A percentile compares a stretch with the other conserved stretches of the same genome.
Conservation (phyloP, 2,113 vertebrate species). For the Regulus satrapa region DNA sequence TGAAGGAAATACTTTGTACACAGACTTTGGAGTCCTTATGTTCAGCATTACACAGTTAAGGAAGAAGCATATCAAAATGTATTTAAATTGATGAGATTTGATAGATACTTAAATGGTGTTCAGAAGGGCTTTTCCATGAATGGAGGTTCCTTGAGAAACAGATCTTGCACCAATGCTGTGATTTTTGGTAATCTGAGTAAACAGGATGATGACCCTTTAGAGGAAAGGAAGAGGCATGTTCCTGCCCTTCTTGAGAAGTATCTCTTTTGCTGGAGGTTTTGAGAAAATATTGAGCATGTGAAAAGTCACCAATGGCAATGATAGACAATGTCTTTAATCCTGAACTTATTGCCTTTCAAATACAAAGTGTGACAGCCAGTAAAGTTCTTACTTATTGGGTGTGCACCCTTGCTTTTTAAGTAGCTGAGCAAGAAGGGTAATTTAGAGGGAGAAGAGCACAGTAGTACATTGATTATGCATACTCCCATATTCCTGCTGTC, state of each 20-base stretch:
- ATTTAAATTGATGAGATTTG: conserved; percentile 1
- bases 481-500: not conserved
- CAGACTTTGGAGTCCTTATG: not conserved
- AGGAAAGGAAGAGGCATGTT: not conserved
- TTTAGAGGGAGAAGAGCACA: not conserved
- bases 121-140: not conserved
- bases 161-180: not conserved
- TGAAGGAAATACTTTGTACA: not conserved
- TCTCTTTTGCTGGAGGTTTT: not conserved
- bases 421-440: not conserved
- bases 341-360: not conserved
- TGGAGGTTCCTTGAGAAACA: not conserved
- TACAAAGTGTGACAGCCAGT: not conserved
- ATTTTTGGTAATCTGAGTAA: not conserved
- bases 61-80: conserved; percentile 1
- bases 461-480: not conserved
- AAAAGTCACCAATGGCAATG: not conserved
- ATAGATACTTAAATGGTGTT: not conserved
- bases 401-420: not conserved
- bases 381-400: not conserved
- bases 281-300: not conserved
- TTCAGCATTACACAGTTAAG: not conserved
- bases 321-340: not conserved
- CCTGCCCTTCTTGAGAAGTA: not conserved
- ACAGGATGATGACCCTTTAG: not conserved